phyloP scores from a whole-genome alignment of 2,797 vertebrate species.

The Gobionotothen gibberifrons region DNA sequence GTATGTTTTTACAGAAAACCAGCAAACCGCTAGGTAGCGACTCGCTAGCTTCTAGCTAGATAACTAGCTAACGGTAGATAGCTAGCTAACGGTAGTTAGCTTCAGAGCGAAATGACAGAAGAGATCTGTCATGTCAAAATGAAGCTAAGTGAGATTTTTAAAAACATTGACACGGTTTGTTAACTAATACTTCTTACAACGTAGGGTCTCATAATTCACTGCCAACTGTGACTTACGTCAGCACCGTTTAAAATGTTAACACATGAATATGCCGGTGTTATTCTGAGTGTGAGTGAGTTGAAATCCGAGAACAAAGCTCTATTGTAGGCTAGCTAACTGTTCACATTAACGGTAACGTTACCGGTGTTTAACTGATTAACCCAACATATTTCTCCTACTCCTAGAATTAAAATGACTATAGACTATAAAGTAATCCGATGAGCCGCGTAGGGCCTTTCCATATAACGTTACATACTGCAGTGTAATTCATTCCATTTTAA shows the following conservation, averaged over 20 bases:
- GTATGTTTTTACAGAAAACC: conserved; percentile 31
- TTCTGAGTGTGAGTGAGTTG: conserved; percentile 46
- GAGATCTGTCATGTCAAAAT: conserved; percentile 72
- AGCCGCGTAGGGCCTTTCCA: neutral
- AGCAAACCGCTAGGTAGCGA: conserved; percentile 46
- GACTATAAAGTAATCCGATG: neutral
- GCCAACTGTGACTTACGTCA: neutral
- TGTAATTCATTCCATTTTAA: conserved; percentile 29
- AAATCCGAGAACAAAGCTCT: conserved; percentile 79
- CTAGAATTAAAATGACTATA: neutral
- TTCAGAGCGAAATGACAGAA: conserved; percentile 72
- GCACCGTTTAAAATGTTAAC: conserved; percentile 11
- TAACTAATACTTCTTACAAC: neutral
- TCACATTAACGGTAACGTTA: conserved; percentile 24
- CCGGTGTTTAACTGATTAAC: conserved; percentile 8
- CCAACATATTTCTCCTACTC: neutral
- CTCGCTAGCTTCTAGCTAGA: conserved; percentile 55
- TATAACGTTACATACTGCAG: neutral
- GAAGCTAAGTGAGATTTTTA: conserved; percentile 1
- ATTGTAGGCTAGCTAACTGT: conserved; percentile 58
- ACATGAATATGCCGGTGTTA: conserved; percentile 65
- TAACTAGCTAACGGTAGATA: conserved; percentile 30
- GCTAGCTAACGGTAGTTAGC: conserved; percentile 55
- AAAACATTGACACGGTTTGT: neutral
- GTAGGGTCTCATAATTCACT: neutral